Conservation (phyloP, 53 echinoderm and acorn worm genomes). For the Henricia sp. region DNA sequence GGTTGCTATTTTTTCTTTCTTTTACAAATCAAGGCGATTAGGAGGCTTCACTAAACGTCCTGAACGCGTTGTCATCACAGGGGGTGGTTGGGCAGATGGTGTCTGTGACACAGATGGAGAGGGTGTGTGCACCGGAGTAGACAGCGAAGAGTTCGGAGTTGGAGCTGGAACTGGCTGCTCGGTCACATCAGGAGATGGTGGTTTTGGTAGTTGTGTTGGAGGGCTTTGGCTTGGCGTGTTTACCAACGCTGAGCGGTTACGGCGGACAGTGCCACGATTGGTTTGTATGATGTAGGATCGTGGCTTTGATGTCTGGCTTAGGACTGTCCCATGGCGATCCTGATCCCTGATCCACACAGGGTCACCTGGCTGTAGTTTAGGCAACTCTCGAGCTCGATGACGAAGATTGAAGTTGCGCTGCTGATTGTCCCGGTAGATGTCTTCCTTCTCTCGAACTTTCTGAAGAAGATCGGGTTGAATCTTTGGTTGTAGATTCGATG, state of each 20-base stretch:
- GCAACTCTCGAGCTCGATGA: too few relatives aligned
- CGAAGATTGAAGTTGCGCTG: too few relatives aligned
- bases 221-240: background rate
- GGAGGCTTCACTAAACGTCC: background rate
- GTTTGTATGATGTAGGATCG: too few relatives aligned
- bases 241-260: background rate
- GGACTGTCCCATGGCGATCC: too few relatives aligned
- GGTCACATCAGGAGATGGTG: slow-evolving; percentile 12
- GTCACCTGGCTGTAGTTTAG: too few relatives aligned
- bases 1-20: background rate
- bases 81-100: background rate
- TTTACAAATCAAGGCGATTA: background rate
- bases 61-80: background rate
- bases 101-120: background rate
- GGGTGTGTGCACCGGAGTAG: background rate
- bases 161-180: slow-evolving; percentile 12
- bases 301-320: too few relatives aligned
- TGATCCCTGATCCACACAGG: too few relatives aligned
- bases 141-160: background rate
- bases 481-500: slow-evolving; percentile 6
- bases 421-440: too few relatives aligned
- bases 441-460: too few relatives aligned
- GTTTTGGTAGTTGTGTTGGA: background rate
- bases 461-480: too few relatives aligned
- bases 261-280: too few relatives aligned